Percentiles rank a stretch among this genome's conserved stretches.
Evolutionary conservation across 1,140 invertebrate genomes (phyloP).

Genomic region (Ceratitis capitata): DNA sequence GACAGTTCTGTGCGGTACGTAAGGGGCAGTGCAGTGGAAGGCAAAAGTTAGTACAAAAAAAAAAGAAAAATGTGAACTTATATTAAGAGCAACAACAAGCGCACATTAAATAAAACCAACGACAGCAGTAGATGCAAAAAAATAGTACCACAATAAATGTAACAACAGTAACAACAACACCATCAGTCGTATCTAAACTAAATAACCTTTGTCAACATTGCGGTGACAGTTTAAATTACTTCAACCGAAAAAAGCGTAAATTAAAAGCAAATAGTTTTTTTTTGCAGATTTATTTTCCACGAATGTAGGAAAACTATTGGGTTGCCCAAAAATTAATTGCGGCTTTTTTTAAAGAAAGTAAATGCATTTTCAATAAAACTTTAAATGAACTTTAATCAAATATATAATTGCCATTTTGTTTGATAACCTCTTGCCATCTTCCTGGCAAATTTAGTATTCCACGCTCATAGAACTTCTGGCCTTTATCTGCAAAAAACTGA

Average conservation of each 20-base stretch:
- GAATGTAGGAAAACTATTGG: background rate
- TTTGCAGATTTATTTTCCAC: background rate
- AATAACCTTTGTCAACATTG: background rate
- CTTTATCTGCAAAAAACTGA: too few relatives aligned
- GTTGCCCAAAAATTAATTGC: too few relatives aligned
- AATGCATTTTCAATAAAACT: too few relatives aligned
- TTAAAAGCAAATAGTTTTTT: background rate
- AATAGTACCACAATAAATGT: too few relatives aligned
- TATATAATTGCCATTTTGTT: too few relatives aligned
- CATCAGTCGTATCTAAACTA: background rate
- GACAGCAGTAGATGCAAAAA: background rate
- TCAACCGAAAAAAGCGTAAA: constrained; percentile 30
- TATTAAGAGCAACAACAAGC: background rate
- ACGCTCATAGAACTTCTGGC: too few relatives aligned
- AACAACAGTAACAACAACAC: background rate
- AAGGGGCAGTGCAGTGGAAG: background rate
- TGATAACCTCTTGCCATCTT: too few relatives aligned
- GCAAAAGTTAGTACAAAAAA: too few relatives aligned
- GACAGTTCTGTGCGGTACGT: constrained; percentile 1
- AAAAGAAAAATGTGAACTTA: background rate
- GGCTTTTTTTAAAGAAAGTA: too few relatives aligned
- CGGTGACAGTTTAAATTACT: constrained; percentile 32
- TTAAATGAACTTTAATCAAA: too few relatives aligned
- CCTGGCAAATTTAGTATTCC: too few relatives aligned
- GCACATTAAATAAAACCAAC: background rate